Base-by-base conservation (phyloP, 1,140 invertebrate genomes). In the Diorhabda carinulata region DNA sequence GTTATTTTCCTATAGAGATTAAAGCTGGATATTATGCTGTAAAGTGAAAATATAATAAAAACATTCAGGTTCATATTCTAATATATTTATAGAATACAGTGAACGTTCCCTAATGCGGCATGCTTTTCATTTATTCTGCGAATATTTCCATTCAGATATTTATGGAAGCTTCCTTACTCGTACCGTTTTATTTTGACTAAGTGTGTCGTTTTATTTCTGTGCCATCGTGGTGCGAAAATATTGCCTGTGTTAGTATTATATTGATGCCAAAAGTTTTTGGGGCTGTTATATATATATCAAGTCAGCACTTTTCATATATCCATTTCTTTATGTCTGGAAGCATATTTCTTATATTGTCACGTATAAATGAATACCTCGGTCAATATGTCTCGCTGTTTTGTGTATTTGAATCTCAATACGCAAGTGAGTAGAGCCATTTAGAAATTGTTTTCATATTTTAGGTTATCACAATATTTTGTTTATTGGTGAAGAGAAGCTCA, bases 341-440 rank as follows among this genome's bases (percentile, higher is more conserved):
- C 47, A 52, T 52, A 52, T 52, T 52, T 52, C 47, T 52, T 52
- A 52, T 52, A 52, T 52, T 52, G 47, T n/a, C 47, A 52, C 47
- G 47, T 8, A 52, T 52, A 52, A 4, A n/a, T 8, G 47, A 52
- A 52, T 2, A n/a, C 6, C 47, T 52, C 47, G 47, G 47, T 52
- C 47, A 52, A 52, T 52, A 52, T 52, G 47, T 52, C 3, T 52
- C 47, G 47, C 47, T 52, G n/a, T 52, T 52, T 52, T 52, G 47
- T 52, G 47, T n/a, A 8, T 52, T 52, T 52, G 47, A 52, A 52
- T 52, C 47, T 52, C 47, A 52, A 52, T 52, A 8, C 47, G 3
- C n/a, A 52, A 52, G 6, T 52, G 47, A 52, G n/a, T 52, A 52
- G 47, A 52, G 47, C 47, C 47, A n/a, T 52, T 52, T 52, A 52